These are phyloP conservation scores for Melierax canorus DNA, from an alignment of 2,113 vertebrate genomes.

Conservation along the genomic window DNA sequence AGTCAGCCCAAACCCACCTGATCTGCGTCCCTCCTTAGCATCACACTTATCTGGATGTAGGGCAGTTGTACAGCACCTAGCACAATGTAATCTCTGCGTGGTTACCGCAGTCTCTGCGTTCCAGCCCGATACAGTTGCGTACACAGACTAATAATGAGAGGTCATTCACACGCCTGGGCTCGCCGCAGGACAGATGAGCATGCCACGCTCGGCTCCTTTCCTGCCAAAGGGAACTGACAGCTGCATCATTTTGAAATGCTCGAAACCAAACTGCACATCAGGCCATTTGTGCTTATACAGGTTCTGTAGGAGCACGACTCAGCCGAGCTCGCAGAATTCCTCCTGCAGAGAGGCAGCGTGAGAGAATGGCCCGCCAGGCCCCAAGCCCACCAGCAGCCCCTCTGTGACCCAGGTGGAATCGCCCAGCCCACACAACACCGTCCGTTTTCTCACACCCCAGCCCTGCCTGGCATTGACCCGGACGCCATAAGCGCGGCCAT, in stretches of 20 bases:
- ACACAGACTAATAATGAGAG: neutral
- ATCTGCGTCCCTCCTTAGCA: neutral
- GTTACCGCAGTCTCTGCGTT: rapidly evolving
- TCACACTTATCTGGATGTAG: too few species aligned
- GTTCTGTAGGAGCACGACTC: neutral
- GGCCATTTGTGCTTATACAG: neutral
- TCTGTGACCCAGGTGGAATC: too few species aligned
- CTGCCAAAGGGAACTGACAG: neutral
- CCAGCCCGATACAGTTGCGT: rapidly evolving
- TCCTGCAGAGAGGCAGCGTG: neutral
- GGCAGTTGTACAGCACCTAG: neutral
- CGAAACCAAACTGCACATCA: neutral
- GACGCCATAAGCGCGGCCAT: rapidly evolving
- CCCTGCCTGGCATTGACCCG: neutral
- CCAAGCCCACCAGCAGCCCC: neutral
- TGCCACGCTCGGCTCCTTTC: neutral
- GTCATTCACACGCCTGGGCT: neutral
- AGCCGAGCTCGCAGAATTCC: neutral
- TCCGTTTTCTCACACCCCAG: rapidly evolving
- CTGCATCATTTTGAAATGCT: neutral
- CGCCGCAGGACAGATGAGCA: neutral
- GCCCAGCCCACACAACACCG: neutral
- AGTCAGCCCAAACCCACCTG: neutral
- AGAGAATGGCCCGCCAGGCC: neutral
- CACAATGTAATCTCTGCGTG: neutral